A percentile compares a stretch with the other conserved stretches of the same genome.
Conservation (phyloP, 2,797 vertebrate genomes). For the Phrynocephalus vlangalii region DNA sequence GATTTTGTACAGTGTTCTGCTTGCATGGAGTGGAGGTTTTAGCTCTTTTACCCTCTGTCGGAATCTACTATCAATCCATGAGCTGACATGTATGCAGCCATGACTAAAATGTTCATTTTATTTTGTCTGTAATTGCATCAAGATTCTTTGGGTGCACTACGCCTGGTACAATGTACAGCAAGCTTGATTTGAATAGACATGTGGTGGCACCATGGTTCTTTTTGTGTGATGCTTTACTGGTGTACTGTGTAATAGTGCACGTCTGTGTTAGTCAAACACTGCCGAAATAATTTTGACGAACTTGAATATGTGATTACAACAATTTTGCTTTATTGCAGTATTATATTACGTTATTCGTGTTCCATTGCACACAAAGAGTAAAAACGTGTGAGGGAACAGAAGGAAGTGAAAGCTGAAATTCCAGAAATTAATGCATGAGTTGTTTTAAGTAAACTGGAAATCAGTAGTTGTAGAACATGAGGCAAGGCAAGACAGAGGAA, state of each 20-base stretch:
- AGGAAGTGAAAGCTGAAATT: neutral
- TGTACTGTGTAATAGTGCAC: too few species aligned
- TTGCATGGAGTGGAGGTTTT: neutral
- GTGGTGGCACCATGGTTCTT: neutral
- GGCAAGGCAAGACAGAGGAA: neutral
- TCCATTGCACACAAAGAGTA: neutral
- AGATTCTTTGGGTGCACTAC: neutral
- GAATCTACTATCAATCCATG: neutral
- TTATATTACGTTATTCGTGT: neutral
- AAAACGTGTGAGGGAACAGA: neutral
- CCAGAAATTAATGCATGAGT: neutral
- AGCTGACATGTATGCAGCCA: neutral
- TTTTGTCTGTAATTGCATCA: neutral
- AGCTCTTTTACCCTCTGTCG: neutral
- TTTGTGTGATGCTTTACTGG: slow-evolving; percentile 1
- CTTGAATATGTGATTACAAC: neutral
- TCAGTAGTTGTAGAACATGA: neutral
- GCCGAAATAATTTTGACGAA: neutral
- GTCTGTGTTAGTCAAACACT: neutral
- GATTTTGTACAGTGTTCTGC: neutral
- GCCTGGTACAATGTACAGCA: neutral
- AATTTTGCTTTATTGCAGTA: slow-evolving; percentile 1
- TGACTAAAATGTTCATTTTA: neutral
- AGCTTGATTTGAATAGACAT: neutral
- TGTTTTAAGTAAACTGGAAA: neutral